These are phyloP conservation scores for Aphodius granarius DNA, from an alignment of 2,888 invertebrate genomes.

Conservation along the genomic window DNA sequence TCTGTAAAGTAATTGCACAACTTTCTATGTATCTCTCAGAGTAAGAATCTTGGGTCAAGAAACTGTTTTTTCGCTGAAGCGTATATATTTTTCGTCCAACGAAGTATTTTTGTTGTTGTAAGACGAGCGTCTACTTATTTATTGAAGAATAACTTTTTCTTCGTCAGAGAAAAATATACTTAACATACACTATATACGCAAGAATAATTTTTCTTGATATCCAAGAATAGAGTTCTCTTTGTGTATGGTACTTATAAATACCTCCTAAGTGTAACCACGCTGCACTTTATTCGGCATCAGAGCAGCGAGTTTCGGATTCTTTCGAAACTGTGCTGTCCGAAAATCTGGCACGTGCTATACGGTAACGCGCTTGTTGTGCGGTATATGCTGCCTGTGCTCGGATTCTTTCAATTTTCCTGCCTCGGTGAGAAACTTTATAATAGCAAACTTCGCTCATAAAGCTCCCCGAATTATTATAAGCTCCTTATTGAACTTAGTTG, in stretches of 20 bases:
- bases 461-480: not conserved
- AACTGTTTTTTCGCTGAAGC: too few species aligned
- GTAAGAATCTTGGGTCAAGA: too few species aligned
- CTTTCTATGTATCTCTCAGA: too few species aligned
- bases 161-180: too few species aligned
- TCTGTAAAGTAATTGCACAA: too few species aligned
- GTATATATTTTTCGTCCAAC: too few species aligned
- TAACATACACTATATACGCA: too few species aligned
- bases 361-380: not conserved
- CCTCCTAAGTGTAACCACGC: not conserved
- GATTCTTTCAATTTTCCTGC: not conserved
- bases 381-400: not conserved
- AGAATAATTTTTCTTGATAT: too few species aligned
- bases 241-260: not conserved
- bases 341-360: not conserved
- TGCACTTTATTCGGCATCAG: not conserved
- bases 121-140: too few species aligned
- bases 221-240: too few species aligned
- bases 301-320: not conserved
- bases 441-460: not conserved
- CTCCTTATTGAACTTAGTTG: not conserved
- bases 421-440: not conserved
- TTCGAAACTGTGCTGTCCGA: not conserved
- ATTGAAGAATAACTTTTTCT: too few species aligned
- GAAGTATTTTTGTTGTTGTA: too few species aligned